Base-by-base conservation (phyloP, 2,888 invertebrate species). In the Spodoptera littoralis region DNA sequence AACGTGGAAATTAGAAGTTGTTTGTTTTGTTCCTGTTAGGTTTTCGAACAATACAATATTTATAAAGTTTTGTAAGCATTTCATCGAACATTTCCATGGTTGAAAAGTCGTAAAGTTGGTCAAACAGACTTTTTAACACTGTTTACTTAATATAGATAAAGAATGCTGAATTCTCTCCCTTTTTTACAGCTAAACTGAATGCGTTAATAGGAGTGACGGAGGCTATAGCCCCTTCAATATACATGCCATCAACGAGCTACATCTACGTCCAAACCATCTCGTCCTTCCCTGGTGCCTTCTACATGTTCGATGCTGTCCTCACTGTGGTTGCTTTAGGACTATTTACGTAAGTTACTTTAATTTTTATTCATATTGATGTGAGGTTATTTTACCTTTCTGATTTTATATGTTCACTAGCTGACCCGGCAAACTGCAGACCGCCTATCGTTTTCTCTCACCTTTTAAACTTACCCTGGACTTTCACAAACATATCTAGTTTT, bases 141-240 rank as follows among this genome's bases (percentile, higher is more conserved):
- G 6, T 36, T 36, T 36, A 36, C 9, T 36, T 36, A 8, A 36
- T 0, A 36, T 27, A 36, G 8, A 36, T 2, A 18, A 18, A 18
- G 2, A 18, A 18, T 18, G 18, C 30, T 12, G 5, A 5, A 5
- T 9, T 36, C 18, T 60, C 1, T 57, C 60, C 48, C 47, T 75
- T 69, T 60, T 45, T 89, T 89, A 42, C 89, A 95, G 94, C 94
- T 0, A 94, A 94, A 76, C 86, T 95, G 3, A 92, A 89, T 70
- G 96, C 96, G 1, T 82, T 96, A 22, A 94, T 96, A 53, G 96
- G 95, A 12, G 94, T 96, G 56, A 93, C 92, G 54, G 96, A 96
- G 77, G 95, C 95, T 0, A 83, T 96, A 54, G 95, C 95, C 0
- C 95, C 95, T 0, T 94, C 95, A 0, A 88, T 95, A 54, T 94